These are phyloP conservation scores for Ranitomeya variabilis DNA, from an alignment of 2,113 vertebrate species.

Conservation along the genomic window DNA sequence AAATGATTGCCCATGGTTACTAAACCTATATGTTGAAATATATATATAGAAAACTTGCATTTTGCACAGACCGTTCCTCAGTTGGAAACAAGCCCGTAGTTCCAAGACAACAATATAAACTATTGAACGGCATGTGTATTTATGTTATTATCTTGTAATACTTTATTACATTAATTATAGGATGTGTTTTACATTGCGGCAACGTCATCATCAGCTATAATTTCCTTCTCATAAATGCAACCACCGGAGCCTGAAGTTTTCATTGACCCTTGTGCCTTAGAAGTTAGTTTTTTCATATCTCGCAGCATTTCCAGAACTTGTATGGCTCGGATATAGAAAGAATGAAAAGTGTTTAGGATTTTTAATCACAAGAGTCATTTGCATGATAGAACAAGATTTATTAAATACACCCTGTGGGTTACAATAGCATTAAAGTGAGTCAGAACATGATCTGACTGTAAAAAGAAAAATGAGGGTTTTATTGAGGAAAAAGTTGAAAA, in stretches of 20 bases:
- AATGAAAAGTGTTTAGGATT: conserved; percentile 58
- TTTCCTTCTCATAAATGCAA: background rate
- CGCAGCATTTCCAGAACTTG: background rate
- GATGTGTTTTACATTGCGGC: background rate
- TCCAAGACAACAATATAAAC: no score
- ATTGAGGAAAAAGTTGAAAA: conserved; percentile 23
- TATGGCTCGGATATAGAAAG: conserved; percentile 60
- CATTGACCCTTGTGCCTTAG: background rate
- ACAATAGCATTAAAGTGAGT: conserved; percentile 62
- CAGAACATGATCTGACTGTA: conserved; percentile 63
- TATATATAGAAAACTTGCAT: no score
- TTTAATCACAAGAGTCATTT: conserved; percentile 62
- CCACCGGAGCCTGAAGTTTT: conserved; percentile 7
- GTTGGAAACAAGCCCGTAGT: no score
- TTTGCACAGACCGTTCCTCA: no score
- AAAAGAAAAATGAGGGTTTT: conserved; percentile 36
- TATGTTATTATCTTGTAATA: background rate
- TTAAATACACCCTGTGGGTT: conserved; percentile 59
- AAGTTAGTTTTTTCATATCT: background rate
- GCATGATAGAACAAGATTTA: conserved; percentile 66
- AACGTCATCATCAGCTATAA: background rate
- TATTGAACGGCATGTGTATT: background rate
- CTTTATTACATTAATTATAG: background rate
- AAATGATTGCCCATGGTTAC: no score
- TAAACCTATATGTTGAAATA: no score